A percentile compares a stretch with the other conserved stretches of the same genome.
phyloP scores from a whole-genome alignment of 2,888 invertebrate genomes.

The Galerucella pusilla region DNA sequence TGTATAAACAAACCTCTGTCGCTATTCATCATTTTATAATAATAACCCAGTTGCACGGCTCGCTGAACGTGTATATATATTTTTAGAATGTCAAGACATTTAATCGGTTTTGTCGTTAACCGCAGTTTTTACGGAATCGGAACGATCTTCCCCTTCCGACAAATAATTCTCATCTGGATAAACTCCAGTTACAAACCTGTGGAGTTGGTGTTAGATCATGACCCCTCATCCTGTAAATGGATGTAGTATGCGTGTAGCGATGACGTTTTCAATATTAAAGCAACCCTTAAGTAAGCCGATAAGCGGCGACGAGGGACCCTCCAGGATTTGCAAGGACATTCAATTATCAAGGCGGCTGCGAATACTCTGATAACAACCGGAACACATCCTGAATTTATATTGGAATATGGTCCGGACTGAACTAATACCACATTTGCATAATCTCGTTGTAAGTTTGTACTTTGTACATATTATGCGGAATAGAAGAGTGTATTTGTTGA shows the following conservation, averaged over 20 bases:
- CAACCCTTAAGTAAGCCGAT: slow-evolving; percentile 58
- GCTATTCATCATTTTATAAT: not conserved
- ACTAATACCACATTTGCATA: slow-evolving; percentile 5
- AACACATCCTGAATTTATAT: slow-evolving; percentile 61
- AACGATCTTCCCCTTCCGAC: not conserved
- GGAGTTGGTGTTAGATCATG: slow-evolving; percentile 29
- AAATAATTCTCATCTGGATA: slow-evolving; percentile 23
- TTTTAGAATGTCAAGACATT: not conserved
- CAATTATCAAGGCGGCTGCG: slow-evolving; percentile 58
- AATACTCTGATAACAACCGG: slow-evolving; percentile 59
- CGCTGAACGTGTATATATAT: no score
- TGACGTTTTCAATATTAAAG: slow-evolving; percentile 60
- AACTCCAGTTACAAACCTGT: slow-evolving; percentile 25
- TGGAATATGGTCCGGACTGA: slow-evolving; percentile 42
- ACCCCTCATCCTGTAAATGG: slow-evolving; percentile 50
- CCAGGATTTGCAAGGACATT: slow-evolving; percentile 57
- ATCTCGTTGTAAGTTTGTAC: not conserved
- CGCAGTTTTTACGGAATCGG: not conserved
- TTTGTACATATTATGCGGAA: no score
- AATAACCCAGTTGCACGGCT: not conserved
- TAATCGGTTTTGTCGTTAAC: not conserved
- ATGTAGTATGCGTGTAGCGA: slow-evolving; percentile 58
- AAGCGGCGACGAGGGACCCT: slow-evolving; percentile 54
- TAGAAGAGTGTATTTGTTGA: no score
- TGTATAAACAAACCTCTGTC: not conserved